phyloP scores from a whole-genome alignment of 1,140 invertebrate species.

The Capitella teleta region DNA sequence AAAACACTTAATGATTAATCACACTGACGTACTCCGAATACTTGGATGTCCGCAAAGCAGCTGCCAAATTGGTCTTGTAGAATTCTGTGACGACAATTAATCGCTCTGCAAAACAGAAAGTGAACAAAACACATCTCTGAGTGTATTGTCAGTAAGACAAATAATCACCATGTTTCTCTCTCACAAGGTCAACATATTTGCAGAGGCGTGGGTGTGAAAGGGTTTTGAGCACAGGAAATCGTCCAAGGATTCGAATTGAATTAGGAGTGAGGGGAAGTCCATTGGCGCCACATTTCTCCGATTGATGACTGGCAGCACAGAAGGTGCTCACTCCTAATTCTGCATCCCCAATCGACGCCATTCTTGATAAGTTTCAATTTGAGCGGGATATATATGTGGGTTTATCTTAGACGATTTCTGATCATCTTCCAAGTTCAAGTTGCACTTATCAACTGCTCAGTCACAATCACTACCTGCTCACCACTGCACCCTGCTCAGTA shows the following conservation, averaged over 20 bases:
- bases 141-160: no score
- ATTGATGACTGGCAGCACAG: constrained; percentile 77
- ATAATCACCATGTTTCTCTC: constrained; percentile 81
- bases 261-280: constrained; percentile 89
- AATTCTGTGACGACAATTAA: constrained; percentile 81
- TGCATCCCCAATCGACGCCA: constrained; percentile 30
- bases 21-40: neutral
- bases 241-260: constrained; percentile 84
- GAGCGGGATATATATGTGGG: neutral
- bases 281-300: constrained; percentile 87
- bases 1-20: neutral
- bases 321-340: constrained; percentile 73
- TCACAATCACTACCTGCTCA: no score
- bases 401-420: neutral
- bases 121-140: no score
- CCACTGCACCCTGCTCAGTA: no score
- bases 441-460: no score
- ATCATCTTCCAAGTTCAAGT: no score
- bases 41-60: constrained; percentile 16
- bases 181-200: constrained; percentile 77
- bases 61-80: constrained; percentile 52
- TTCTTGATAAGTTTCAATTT: constrained; percentile 9
- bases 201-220: constrained; percentile 71
- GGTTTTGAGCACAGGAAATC: constrained; percentile 70
- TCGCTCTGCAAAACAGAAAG: constrained; percentile 59